Percentiles rank a stretch among this genome's conserved stretches.
Conservation (phyloP, 1,140 invertebrate genomes). For the Branchinecta lynchi region DNA sequence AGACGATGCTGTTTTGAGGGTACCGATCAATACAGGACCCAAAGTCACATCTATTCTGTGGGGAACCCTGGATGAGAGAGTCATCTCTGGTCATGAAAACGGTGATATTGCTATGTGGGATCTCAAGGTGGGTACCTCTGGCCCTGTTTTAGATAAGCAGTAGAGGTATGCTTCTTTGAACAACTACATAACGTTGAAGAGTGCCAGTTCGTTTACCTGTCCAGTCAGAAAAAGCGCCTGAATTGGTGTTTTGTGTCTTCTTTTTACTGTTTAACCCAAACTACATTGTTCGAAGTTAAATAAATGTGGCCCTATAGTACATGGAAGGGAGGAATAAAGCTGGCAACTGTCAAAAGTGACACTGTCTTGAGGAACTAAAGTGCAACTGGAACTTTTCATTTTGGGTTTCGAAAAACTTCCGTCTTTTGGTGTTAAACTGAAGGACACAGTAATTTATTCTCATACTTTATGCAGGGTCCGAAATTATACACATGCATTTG, state of each 20-base stretch:
- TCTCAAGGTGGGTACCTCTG: conserved; percentile 44
- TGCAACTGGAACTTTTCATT: too few species aligned
- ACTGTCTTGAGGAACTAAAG: too few species aligned
- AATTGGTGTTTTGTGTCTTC: too few species aligned
- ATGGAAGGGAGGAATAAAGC: conserved; percentile 4
- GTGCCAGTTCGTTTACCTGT: background rate
- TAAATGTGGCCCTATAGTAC: conserved; percentile 7
- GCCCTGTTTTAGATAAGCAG: background rate
- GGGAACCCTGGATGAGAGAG: conserved; percentile 76
- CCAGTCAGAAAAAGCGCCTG: background rate
- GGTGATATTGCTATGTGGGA: conserved; percentile 85
- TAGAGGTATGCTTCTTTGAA: too few species aligned
- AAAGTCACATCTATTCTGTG: conserved; percentile 85
- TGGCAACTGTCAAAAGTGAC: too few species aligned
- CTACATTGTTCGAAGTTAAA: too few species aligned
- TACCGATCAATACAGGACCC: conserved; percentile 39
- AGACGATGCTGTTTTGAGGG: conserved; percentile 43
- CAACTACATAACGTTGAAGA: too few species aligned
- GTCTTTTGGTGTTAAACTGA: too few species aligned
- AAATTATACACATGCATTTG: too few species aligned
- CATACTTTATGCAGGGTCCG: too few species aligned
- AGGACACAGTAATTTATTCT: too few species aligned
- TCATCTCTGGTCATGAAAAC: conserved; percentile 88
- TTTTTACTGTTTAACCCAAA: background rate
- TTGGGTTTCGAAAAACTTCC: too few species aligned